Evolutionary conservation across 2,113 vertebrate species (phyloP), one percentile per base, ranked within the genome.

Genomic region (Callaeas wilsoni): DNA sequence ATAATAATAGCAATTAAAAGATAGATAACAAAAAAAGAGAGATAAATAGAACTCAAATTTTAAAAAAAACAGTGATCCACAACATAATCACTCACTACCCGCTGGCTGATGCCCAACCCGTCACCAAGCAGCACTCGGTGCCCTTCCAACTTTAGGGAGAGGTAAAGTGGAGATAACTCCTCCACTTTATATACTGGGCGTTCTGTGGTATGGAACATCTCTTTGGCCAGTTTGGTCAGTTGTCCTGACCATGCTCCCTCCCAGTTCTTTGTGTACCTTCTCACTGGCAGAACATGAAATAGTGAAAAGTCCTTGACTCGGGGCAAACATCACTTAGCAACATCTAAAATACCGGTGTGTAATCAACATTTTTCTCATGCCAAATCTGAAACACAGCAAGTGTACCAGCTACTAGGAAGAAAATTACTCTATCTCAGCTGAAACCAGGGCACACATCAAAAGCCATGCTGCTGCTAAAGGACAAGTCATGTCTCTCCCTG

Each of bases 61-160:
- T 15, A 8, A 3, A 27, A 26, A 56, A 35, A 60, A 1, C 13
- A 47, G 9, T 64, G 29, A 64, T 65, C 29, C 37, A 46, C 11
- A 46, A 16, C 30, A 16, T 57, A 44, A 39, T 50, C 1, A 0
- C 55, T 76, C 17, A 46, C 14, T 35, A 46, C 9, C 29, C 1
- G 1, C 39, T 71, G 50, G 39, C 9, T 0, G 0, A n/a, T 39
- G 46, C 10, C 59, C 33, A 79, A 13, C 10, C 8, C 17, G 4
- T 73, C 23, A 50, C 44, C 29, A 37, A 65, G 50, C 29, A 59
- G 65, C 7, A 9, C 52, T 59, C 2, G 0, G 39, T n/a, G 16
- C n/a, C 59, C 50, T 71, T 84, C 20, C 52, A 52, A 6, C n/a
- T n/a, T n/a, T n/a, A n/a, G n/a, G n/a, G n/a, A n/a, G n/a, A n/a